Conservation (phyloP, 2,888 invertebrate genomes). For the Oligia fasciuncula region DNA sequence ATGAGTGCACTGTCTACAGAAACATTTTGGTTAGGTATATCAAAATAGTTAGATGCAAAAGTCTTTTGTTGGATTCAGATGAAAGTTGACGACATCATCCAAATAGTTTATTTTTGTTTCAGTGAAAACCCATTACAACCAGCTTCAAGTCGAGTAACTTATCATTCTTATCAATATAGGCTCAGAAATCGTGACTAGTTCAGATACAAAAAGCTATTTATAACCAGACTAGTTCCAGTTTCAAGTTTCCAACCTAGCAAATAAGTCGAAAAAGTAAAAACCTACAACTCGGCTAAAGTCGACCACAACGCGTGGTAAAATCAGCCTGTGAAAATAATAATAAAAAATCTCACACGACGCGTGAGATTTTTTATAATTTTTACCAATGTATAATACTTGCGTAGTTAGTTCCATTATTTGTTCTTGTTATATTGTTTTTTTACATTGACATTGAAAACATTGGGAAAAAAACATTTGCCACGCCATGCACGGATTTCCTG, state of each 20-base stretch:
- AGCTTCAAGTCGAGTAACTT: background rate
- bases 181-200: slow-evolving; percentile 24
- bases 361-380: slow-evolving; percentile 24
- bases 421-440: slow-evolving; percentile 10
- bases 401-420: slow-evolving; percentile 13
- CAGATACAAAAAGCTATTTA: slow-evolving; percentile 47
- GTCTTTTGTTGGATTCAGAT: background rate
- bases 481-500: slow-evolving; percentile 31
- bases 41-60: background rate
- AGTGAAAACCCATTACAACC: background rate
- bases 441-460: slow-evolving; percentile 46
- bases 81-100: background rate
- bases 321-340: background rate
- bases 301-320: slow-evolving; percentile 14
- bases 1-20: too few relatives aligned
- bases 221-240: slow-evolving; percentile 44
- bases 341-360: background rate
- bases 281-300: slow-evolving; percentile 5
- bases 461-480: slow-evolving; percentile 14
- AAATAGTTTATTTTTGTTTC: background rate
- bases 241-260: slow-evolving; percentile 16
- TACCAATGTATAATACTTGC: background rate
- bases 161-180: background rate
- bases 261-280: slow-evolving; percentile 35
- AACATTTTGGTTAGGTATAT: background rate